A percentile compares a stretch with the other conserved stretches of the same genome.
These are phyloP conservation scores for Sepioteuthis lessoniana DNA, from an alignment of 2,888 invertebrate species.

Conservation along the genomic window DNA sequence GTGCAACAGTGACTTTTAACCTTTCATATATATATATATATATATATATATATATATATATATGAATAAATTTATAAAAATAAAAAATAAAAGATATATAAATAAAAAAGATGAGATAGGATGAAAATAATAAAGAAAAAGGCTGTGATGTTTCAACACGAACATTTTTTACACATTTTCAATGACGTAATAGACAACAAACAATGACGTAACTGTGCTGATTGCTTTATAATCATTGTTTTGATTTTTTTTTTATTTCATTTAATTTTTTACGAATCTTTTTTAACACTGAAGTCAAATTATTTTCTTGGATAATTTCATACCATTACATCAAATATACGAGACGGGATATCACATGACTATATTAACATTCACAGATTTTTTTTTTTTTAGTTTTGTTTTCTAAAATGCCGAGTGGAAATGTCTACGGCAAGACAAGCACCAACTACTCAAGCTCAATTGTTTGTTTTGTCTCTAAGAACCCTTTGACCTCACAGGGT, in stretches of 20 bases:
- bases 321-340: neutral
- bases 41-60: no score
- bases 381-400: no score
- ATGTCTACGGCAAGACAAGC: constrained; percentile 3
- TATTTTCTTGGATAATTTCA: neutral
- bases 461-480: neutral
- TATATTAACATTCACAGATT: neutral
- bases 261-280: neutral
- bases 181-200: neutral
- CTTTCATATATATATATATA: no score
- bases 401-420: neutral
- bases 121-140: neutral
- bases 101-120: neutral
- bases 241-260: neutral
- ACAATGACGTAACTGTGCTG: neutral
- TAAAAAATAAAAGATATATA: neutral
- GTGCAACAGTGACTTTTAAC: no score
- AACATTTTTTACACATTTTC: neutral
- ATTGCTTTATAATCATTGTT: neutral
- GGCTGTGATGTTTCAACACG: no score
- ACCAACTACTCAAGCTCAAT: neutral
- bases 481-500: neutral
- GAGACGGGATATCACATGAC: neutral
- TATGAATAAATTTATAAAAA: no score
- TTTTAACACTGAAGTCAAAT: neutral